Percentiles rank a stretch among this genome's conserved stretches.
These are phyloP conservation scores for Microcaecilia unicolor DNA, from an alignment of 2,797 vertebrate genomes.

Conservation along the genomic window DNA sequence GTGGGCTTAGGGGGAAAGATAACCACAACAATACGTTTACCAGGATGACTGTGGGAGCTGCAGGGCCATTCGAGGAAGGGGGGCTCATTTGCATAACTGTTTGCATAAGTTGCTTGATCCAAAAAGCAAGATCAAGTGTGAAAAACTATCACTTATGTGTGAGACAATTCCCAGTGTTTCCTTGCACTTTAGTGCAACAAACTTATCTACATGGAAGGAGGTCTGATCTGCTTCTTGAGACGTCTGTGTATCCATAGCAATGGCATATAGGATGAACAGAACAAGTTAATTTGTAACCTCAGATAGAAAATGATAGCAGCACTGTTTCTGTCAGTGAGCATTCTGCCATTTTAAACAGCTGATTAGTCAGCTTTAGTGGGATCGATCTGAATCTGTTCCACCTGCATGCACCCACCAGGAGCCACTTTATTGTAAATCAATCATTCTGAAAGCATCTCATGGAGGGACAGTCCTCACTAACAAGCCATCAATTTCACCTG, in stretches of 20 bases:
- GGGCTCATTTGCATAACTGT: too few relatives aligned
- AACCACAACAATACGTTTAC: too few relatives aligned
- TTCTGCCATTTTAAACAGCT: slow-evolving; percentile 89
- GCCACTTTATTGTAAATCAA: slow-evolving; percentile 99
- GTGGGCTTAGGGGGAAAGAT: too few relatives aligned
- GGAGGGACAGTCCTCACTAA: slow-evolving; percentile 84
- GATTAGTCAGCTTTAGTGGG: slow-evolving; percentile 92
- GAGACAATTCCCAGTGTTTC: too few relatives aligned
- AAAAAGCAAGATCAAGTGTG: too few relatives aligned
- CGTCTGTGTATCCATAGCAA: slow-evolving; percentile 41
- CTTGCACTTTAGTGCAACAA: too few relatives aligned
- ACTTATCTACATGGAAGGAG: too few relatives aligned
- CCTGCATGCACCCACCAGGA: slow-evolving; percentile 89
- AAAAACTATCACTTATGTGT: too few relatives aligned
- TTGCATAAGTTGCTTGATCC: too few relatives aligned
- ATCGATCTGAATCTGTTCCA: slow-evolving; percentile 98
- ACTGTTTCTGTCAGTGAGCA: slow-evolving; percentile 75
- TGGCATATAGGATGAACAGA: slow-evolving; percentile 46
- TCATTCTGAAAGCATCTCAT: slow-evolving; percentile 98
- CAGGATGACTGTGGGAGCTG: too few relatives aligned
- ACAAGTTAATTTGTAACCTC: slow-evolving; percentile 65
- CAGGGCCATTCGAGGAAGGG: too few relatives aligned
- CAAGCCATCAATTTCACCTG: slow-evolving; percentile 87
- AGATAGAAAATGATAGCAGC: slow-evolving; percentile 56
- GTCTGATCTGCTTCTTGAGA: too few relatives aligned